Percentiles rank a stretch among this genome's conserved stretches.
These are phyloP conservation scores for Stomatorhinus ivindoensis DNA, from an alignment of 2,113 vertebrate species.

Conservation along the genomic window DNA sequence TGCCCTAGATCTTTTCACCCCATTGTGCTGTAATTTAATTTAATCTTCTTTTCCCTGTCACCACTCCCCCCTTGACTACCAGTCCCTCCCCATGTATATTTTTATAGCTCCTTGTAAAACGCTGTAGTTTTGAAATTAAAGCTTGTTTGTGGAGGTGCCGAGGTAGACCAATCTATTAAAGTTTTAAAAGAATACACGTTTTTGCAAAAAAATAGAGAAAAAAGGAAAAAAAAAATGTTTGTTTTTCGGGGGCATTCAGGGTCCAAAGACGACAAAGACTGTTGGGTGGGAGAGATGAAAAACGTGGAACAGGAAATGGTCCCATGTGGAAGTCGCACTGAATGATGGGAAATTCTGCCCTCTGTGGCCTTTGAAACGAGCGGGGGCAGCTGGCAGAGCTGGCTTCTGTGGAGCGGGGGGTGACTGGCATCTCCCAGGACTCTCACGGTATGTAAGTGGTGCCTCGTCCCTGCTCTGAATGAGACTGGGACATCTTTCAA, in stretches of 20 bases:
- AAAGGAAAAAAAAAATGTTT: not conserved
- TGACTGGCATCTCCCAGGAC: not conserved
- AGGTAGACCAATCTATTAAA: slow-evolving; percentile 66
- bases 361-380: not conserved
- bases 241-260: not conserved
- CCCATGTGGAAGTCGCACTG: not conserved
- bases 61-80: slow-evolving; percentile 9
- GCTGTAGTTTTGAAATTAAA: slow-evolving; percentile 72
- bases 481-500: not conserved
- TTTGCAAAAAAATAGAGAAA: slow-evolving; percentile 28
- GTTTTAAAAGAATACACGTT: slow-evolving; percentile 41
- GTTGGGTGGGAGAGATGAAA: not conserved
- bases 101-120: slow-evolving; percentile 68
- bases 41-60: slow-evolving; percentile 46
- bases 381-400: not conserved
- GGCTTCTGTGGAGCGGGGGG: not conserved
- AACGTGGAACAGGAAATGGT: not conserved
- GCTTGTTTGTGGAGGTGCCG: slow-evolving; percentile 71
- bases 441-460: not conserved
- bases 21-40: slow-evolving; percentile 61
- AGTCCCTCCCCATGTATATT: slow-evolving; percentile 58
- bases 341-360: not conserved
- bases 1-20: slow-evolving; percentile 41
- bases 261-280: not conserved
- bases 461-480: not conserved